Base-by-base conservation (phyloP, 2,888 invertebrate genomes). In the Ligdia adustata region DNA sequence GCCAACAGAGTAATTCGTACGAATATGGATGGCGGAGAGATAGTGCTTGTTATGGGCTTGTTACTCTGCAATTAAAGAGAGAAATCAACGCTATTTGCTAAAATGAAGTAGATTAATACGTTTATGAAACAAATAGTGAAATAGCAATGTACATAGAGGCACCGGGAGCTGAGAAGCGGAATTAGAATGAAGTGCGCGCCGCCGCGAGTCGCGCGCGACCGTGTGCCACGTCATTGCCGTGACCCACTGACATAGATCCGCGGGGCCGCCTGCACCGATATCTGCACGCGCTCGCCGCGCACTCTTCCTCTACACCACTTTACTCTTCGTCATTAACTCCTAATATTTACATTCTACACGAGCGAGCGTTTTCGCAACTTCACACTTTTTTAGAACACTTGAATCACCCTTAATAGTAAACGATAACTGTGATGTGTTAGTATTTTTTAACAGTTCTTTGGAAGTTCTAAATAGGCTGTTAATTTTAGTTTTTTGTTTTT, bases 171-270 rank as follows among this genome's bases (percentile, higher is more conserved):
- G 80, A 78, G 82, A 86, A 84, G 90, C 86, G 89, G 89, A 90
- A 90, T 90, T 87, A 89, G 90, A 90, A 88, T 87, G 86, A 88
- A 88, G 83, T 85, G 82, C 79, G 80, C 78, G 76, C 45, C 41
- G 53, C 55, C 40, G 55, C 51, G 51, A 41, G 41, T 29, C 47
- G 41, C 33, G 32, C 51, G 87, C 86, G 86, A 82, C 89, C 90
- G 82, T 87, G 87, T 85, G 90, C 90, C 87, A 89, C 91, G 91
- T 91, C 92, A 92, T 92, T 92, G 91, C 88, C 90, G 91, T 93
- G 93, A 93, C 93, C 93, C 91, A 93, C 92, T 93, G 92, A 92
- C 93, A 92, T 82, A 92, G 91, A 87, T 93, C 88, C 86, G 86
- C 89, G 89, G 91, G 90, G 92, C 91, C 89, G 88, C 86, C 82